These are phyloP conservation scores for Sorex araneus DNA, from an alignment of 2,113 vertebrate genomes.

Conservation along the genomic window DNA sequence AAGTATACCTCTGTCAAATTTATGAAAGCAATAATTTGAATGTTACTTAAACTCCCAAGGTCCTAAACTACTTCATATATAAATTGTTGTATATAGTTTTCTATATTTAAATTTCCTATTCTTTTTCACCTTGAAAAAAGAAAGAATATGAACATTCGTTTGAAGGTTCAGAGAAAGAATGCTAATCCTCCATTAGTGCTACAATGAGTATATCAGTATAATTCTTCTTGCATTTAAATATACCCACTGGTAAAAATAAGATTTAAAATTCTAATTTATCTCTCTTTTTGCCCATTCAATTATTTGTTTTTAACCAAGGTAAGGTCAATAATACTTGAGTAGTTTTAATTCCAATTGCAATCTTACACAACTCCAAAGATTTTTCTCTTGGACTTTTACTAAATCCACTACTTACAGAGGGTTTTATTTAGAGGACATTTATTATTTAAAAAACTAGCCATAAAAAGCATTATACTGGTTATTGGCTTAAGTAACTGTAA, in stretches of 20 bases:
- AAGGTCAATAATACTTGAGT: constrained; percentile 75
- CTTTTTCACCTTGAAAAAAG: constrained; percentile 26
- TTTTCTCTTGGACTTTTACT: constrained; percentile 82
- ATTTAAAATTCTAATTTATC: neutral
- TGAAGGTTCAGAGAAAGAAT: constrained; percentile 38
- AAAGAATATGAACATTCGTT: constrained; percentile 35
- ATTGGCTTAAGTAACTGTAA: constrained; percentile 77
- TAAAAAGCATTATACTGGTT: constrained; percentile 73
- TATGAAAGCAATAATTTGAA: constrained; percentile 58
- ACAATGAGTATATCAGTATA: neutral
- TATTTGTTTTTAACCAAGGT: constrained; percentile 49
- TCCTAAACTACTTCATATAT: constrained; percentile 65
- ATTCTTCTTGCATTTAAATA: constrained; percentile 66
- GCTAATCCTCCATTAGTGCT: neutral
- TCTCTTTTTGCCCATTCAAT: neutral
- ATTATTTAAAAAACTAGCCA: constrained; percentile 68
- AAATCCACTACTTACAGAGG: constrained; percentile 70
- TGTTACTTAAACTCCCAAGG: neutral
- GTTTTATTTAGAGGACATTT: constrained; percentile 69
- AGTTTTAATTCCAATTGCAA: constrained; percentile 82
- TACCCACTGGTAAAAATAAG: neutral
- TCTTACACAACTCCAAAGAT: constrained; percentile 80
- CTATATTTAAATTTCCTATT: constrained; percentile 70
- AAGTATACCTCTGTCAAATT: neutral
- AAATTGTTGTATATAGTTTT: constrained; percentile 66